phyloP scores from a whole-genome alignment of 2,888 invertebrate genomes.

The Drosophila borealis region DNA sequence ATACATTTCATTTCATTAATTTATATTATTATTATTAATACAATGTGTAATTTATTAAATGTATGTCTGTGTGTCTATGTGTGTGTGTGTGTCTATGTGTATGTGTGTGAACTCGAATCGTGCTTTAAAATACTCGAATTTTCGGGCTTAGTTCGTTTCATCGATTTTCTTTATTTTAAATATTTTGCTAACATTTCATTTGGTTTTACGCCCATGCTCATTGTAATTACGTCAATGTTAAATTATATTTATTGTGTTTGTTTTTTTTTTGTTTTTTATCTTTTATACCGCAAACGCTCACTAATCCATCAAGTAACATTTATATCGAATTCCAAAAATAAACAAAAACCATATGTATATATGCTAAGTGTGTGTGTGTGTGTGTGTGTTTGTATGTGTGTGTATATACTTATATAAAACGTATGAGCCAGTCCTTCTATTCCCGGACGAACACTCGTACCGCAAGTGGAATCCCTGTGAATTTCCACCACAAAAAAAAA shows the following conservation, averaged over 20 bases:
- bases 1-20: constrained; percentile 76
- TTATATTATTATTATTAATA: constrained; percentile 72
- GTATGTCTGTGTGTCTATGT: constrained; percentile 50
- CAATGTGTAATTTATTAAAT: constrained; percentile 77
- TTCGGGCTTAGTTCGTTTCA: constrained; percentile 63
- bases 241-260: constrained; percentile 35
- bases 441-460: constrained; percentile 31
- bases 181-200: constrained; percentile 49
- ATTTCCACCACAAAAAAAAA: constrained; percentile 31
- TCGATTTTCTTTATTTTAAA: constrained; percentile 19
- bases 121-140: constrained; percentile 68
- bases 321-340: constrained; percentile 65
- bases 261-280: constrained; percentile 22
- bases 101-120: constrained; percentile 66
- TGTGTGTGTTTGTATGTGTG: constrained; percentile 15
- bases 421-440: constrained; percentile 36
- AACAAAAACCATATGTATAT: constrained; percentile 53
- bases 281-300: constrained; percentile 53
- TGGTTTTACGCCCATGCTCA: constrained; percentile 16
- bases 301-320: constrained; percentile 73
- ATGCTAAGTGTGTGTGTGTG: constrained; percentile 7
- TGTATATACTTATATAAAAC: constrained; percentile 61
- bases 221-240: constrained; percentile 47
- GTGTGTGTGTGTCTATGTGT: constrained; percentile 37
- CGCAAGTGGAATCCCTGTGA: constrained; percentile 29